These are phyloP conservation scores for Oxyura jamaicensis DNA, from an alignment of 2,113 vertebrate species.

Conservation along the genomic window DNA sequence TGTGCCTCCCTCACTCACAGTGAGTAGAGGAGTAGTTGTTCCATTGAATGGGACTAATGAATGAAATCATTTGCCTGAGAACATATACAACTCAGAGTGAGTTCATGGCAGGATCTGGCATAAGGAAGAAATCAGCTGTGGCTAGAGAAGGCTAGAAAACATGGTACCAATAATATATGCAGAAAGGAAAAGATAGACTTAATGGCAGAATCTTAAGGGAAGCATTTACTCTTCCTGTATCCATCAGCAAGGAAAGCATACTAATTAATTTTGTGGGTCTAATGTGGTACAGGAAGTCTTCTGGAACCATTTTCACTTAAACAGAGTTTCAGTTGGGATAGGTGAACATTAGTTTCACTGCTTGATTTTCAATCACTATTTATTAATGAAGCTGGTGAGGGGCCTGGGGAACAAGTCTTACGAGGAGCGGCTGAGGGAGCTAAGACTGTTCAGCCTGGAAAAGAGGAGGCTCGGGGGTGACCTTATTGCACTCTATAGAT, in stretches of 20 bases:
- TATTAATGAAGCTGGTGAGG: background rate
- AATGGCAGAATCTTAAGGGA: constrained; percentile 8
- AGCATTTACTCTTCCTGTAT: constrained; percentile 8
- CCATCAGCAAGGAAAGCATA: background rate
- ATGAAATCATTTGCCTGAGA: background rate
- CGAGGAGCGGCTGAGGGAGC: too few species aligned
- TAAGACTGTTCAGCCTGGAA: too few species aligned
- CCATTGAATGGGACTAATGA: background rate
- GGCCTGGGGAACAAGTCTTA: too few species aligned
- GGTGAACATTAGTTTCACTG: constrained; percentile 28
- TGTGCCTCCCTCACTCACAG: background rate
- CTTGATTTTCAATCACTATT: constrained; percentile 17
- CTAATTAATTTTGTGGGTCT: constrained; percentile 50
- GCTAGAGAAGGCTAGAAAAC: background rate
- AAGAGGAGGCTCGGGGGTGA: too few species aligned
- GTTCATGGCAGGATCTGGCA: background rate
- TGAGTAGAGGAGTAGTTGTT: background rate
- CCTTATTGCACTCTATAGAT: too few species aligned
- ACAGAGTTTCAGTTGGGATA: background rate
- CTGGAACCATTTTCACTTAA: constrained; percentile 14
- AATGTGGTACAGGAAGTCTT: background rate
- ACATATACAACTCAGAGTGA: background rate
- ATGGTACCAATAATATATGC: background rate
- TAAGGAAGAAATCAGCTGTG: background rate
- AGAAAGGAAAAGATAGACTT: background rate